phyloP scores from a whole-genome alignment of 1,140 invertebrate species.

The Caenorhabditis remanei region DNA sequence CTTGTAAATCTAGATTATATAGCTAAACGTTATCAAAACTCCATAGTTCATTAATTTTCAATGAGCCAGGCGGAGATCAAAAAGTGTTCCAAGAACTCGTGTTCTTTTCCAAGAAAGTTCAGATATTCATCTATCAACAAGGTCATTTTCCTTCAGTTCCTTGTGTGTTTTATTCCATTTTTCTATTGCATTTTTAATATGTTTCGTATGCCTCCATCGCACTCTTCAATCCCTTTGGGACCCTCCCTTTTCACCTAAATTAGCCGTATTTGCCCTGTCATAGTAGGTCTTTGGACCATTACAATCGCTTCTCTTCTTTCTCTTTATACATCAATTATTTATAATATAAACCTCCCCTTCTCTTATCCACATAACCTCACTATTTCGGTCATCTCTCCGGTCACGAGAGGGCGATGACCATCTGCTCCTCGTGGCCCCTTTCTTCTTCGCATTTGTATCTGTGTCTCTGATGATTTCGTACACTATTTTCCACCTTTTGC shows the following conservation, averaged over 20 bases:
- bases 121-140: neutral
- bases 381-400: conserved; percentile 48
- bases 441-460: neutral
- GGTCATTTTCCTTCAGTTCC: neutral
- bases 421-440: conserved; percentile 49
- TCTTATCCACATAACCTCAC: conserved; percentile 30
- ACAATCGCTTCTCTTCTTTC: neutral
- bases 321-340: conserved; percentile 42
- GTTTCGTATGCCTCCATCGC: neutral
- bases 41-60: too few species aligned
- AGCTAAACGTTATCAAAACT: too few species aligned
- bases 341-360: conserved; percentile 45
- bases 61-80: too few species aligned
- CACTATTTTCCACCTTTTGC: neutral
- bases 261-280: conserved; percentile 31
- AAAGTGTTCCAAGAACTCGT: neutral
- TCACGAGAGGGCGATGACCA: conserved; percentile 49
- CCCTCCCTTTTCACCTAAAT: neutral
- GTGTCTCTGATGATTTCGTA: conserved; percentile 28
- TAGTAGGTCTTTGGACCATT: conserved; percentile 9
- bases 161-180: neutral
- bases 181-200: conserved; percentile 8
- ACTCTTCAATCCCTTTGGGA: neutral
- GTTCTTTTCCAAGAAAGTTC: neutral
- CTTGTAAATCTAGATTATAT: too few species aligned